These are phyloP conservation scores for Passer montanus DNA, from an alignment of 2,113 vertebrate species.

Conservation along the genomic window DNA sequence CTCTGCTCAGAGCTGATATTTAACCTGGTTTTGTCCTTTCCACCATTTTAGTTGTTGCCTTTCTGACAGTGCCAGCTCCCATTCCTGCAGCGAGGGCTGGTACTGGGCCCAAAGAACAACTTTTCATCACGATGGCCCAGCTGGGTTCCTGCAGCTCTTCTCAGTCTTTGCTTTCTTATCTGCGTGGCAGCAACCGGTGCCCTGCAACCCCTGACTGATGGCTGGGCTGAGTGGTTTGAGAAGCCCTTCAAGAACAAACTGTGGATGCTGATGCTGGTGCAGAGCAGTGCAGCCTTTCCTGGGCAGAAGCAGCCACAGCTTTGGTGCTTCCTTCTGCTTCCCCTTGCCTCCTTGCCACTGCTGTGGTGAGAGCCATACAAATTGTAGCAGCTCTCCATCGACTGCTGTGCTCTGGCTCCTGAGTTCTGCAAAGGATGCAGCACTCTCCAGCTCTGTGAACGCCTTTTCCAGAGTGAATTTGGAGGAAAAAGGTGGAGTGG, in stretches of 20 bases:
- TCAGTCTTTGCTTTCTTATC: neutral
- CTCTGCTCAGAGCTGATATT: neutral
- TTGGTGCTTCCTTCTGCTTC: neutral
- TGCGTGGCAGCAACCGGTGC: neutral
- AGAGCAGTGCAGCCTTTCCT: neutral
- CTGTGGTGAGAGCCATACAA: fast-evolving
- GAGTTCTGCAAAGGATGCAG: neutral
- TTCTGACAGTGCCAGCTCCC: neutral
- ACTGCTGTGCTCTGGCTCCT: neutral
- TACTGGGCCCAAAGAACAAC: neutral
- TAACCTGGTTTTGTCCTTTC: neutral
- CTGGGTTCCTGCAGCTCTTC: neutral
- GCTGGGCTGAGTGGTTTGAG: neutral
- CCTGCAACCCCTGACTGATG: neutral
- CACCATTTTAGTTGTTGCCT: neutral
- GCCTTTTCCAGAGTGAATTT: neutral
- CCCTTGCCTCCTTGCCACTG: neutral
- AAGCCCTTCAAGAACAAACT: neutral
- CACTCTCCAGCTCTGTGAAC: neutral
- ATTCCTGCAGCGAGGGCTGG: neutral
- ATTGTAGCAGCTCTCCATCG: neutral
- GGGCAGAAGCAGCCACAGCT: neutral
- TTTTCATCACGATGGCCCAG: neutral
- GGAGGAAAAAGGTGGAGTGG: neutral
- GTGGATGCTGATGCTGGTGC: neutral